phyloP scores from a whole-genome alignment of 2,888 invertebrate species.

The Drosophila mayaguana region DNA sequence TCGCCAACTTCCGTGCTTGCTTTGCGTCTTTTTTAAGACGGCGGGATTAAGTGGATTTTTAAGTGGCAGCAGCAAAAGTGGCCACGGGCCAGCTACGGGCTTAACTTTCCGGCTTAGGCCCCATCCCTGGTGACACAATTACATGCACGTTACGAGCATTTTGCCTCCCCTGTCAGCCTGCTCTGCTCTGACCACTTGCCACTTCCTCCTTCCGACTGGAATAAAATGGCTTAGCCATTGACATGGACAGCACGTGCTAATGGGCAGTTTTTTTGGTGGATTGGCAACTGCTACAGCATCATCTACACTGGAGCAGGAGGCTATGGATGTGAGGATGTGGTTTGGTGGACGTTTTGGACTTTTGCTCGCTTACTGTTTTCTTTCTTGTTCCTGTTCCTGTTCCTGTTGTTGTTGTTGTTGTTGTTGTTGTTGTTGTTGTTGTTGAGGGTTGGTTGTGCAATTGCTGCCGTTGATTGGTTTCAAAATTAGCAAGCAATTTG shows the following conservation, averaged over 20 bases:
- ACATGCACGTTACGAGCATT: slow-evolving; percentile 65
- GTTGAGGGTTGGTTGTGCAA: slow-evolving; percentile 19
- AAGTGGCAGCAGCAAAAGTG: slow-evolving; percentile 78
- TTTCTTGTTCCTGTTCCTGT: slow-evolving; percentile 8
- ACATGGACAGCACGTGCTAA: slow-evolving; percentile 76
- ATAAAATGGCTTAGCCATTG: slow-evolving; percentile 65
- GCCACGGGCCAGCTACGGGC: slow-evolving; percentile 66
- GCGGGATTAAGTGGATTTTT: slow-evolving; percentile 78
- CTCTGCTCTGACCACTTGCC: neutral
- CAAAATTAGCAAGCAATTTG: slow-evolving; percentile 59
- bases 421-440: neutral
- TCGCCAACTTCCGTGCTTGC: slow-evolving; percentile 33
- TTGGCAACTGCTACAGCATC: slow-evolving; percentile 18
- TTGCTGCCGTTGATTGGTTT: slow-evolving; percentile 38
- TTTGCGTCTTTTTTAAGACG: slow-evolving; percentile 57
- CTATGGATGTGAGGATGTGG: slow-evolving; percentile 1
- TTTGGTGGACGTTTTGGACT: slow-evolving; percentile 3
- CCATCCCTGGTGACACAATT: slow-evolving; percentile 71
- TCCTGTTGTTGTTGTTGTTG: neutral
- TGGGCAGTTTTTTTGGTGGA: slow-evolving; percentile 62
- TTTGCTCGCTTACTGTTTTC: slow-evolving; percentile 24
- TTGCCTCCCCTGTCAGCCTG: no score
- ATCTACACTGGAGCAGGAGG: neutral
- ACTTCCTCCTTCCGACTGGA: slow-evolving; percentile 9
- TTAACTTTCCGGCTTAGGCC: slow-evolving; percentile 63